Percentiles rank a stretch among this genome's conserved stretches.
Conservation (phyloP, 2,888 invertebrate genomes). For the Caradrina kadenii region DNA sequence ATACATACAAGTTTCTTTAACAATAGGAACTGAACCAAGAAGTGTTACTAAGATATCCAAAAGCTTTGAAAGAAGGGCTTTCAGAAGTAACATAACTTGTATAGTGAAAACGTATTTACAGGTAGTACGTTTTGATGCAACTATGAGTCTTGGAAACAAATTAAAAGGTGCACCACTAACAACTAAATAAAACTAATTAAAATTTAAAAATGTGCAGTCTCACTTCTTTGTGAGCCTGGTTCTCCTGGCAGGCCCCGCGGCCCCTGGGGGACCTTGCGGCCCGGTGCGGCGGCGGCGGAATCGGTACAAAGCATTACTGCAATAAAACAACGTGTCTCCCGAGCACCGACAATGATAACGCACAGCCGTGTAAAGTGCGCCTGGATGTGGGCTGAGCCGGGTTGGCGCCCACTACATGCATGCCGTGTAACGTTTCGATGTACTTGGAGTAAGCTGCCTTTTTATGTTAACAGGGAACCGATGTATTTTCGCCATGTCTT, state of each 20-base stretch:
- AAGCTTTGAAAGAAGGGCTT: neutral
- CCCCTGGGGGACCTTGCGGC: neutral
- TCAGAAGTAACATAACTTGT: neutral
- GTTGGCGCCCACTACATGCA: neutral
- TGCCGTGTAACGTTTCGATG: neutral
- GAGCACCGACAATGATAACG: slow-evolving; percentile 31
- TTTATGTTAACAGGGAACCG: no score
- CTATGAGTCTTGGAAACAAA: slow-evolving; percentile 4
- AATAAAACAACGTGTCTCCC: slow-evolving; percentile 19
- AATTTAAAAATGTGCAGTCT: slow-evolving; percentile 35
- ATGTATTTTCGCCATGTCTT: no score
- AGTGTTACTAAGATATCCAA: neutral
- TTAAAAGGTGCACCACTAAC: neutral
- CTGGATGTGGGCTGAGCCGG: neutral
- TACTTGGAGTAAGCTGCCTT: neutral
- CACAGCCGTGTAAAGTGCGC: slow-evolving; percentile 20
- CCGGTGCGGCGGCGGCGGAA: slow-evolving; percentile 2
- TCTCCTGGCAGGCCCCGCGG: no score
- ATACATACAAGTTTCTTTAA: neutral
- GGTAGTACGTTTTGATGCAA: neutral
- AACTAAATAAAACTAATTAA: slow-evolving; percentile 43
- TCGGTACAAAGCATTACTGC: slow-evolving; percentile 5
- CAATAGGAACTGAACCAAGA: neutral
- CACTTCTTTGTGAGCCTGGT: neutral
- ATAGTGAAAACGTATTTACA: neutral